Conservation (phyloP, 2,888 invertebrate genomes). For the Caenorhabditis angaria region DNA sequence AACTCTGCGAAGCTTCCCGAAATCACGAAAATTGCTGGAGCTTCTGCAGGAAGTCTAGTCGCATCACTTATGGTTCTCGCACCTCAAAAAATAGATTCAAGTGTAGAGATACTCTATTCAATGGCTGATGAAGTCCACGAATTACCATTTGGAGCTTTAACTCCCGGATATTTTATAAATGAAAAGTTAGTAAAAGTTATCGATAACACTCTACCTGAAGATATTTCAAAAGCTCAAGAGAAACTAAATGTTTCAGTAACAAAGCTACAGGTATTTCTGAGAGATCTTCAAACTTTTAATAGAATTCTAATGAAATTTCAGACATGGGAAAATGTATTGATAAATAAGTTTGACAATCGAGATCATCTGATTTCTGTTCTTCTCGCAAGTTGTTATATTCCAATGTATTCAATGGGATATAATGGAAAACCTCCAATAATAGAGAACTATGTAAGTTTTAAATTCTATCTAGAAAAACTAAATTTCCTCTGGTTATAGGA, state of each 20-base stretch:
- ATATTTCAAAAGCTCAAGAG: constrained; percentile 50
- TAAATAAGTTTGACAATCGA: constrained; percentile 53
- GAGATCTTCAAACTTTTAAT: background rate
- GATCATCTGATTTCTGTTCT: constrained; percentile 71
- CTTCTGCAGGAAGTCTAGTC: constrained; percentile 67
- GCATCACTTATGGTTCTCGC: constrained; percentile 57
- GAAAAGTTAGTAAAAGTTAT: constrained; percentile 15
- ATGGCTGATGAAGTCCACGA: constrained; percentile 67
- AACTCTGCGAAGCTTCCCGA: constrained; percentile 35
- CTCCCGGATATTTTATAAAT: constrained; percentile 67
- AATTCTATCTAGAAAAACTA: background rate
- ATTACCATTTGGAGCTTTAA: constrained; percentile 66
- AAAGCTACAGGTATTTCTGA: constrained; percentile 16
- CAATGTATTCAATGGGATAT: constrained; percentile 87
- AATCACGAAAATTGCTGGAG: constrained; percentile 58
- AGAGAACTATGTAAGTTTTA: constrained; percentile 56
- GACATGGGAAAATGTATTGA: constrained; percentile 59
- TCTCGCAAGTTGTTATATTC: constrained; percentile 84
- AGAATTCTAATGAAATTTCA: constrained; percentile 19
- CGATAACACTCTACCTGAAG: constrained; percentile 54
- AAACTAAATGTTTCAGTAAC: constrained; percentile 56
- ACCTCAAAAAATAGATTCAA: constrained; percentile 58
- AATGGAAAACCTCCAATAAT: constrained; percentile 81
- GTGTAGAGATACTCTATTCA: constrained; percentile 60
- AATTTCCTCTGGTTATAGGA: constrained; percentile 71